phyloP scores from a whole-genome alignment of 2,113 vertebrate species.

The Corvus moneduloides region DNA sequence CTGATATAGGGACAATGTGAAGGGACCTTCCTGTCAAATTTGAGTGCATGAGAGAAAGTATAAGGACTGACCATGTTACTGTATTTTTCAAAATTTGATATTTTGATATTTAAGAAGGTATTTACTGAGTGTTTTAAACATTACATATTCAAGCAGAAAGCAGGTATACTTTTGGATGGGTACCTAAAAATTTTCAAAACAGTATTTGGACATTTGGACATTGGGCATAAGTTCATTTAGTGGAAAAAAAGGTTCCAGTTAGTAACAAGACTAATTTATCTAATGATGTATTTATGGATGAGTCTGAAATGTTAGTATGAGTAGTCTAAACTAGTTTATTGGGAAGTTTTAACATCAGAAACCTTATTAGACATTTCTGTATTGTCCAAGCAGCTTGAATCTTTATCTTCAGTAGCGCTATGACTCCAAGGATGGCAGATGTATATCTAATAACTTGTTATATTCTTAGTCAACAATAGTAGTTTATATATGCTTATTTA shows the following conservation, averaged over 20 bases:
- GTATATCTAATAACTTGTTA: background rate
- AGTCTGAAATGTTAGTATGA: background rate
- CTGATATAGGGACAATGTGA: background rate
- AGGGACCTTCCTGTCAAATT: background rate
- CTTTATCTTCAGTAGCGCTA: background rate
- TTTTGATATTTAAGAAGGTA: background rate
- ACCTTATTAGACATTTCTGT: background rate
- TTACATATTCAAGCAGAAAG: background rate
- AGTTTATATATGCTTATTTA: background rate
- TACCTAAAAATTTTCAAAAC: background rate
- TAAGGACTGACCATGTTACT: background rate
- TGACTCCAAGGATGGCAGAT: background rate
- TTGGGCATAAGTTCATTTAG: background rate
- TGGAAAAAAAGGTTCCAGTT: background rate
- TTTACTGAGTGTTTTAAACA: background rate
- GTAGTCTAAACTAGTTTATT: background rate
- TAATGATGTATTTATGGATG: background rate
- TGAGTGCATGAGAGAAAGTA: background rate
- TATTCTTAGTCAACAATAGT: background rate
- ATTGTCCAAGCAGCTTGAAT: background rate
- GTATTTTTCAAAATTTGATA: background rate
- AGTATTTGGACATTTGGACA: background rate
- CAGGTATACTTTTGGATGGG: background rate
- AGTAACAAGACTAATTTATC: background rate
- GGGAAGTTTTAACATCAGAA: background rate